phyloP scores from a whole-genome alignment of 2,113 vertebrate species.

The Anolis sagrei region DNA sequence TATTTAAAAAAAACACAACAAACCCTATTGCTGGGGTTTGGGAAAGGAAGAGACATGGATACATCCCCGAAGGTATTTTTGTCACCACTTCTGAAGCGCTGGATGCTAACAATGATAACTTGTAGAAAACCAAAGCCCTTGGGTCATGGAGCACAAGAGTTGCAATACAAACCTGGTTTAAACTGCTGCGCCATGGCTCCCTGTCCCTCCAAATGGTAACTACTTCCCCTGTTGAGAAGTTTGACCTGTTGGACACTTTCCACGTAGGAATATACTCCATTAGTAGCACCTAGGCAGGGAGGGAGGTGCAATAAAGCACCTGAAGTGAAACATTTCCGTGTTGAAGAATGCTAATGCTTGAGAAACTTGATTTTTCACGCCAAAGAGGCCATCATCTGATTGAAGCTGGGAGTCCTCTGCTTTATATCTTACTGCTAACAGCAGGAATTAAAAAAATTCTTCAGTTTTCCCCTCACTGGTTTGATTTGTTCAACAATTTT shows the following conservation, averaged over 20 bases:
- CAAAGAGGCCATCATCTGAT: not conserved
- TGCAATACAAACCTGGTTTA: not conserved
- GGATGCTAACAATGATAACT: not conserved
- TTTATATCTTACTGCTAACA: not conserved
- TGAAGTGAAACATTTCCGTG: not conserved
- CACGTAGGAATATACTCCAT: not conserved
- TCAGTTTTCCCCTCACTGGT: not conserved
- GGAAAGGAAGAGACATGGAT: not conserved
- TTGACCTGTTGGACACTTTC: not conserved
- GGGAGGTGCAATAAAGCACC: not conserved
- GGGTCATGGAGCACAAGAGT: not conserved
- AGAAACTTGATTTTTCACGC: not conserved
- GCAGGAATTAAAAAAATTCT: not conserved
- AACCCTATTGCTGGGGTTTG: not conserved
- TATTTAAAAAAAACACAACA: constrained; percentile 20
- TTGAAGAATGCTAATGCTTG: not conserved
- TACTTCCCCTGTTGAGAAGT: not conserved
- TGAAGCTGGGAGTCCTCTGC: not conserved
- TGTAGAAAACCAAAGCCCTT: constrained; percentile 12
- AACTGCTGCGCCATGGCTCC: not conserved
- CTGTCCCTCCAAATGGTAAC: not conserved
- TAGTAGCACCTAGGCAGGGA: not conserved
- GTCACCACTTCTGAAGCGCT: not conserved
- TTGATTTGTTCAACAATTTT: too few species aligned
- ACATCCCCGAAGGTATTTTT: not conserved